Conservation (phyloP, 2,797 vertebrate genomes). For the Dicrostonyx torquatus region DNA sequence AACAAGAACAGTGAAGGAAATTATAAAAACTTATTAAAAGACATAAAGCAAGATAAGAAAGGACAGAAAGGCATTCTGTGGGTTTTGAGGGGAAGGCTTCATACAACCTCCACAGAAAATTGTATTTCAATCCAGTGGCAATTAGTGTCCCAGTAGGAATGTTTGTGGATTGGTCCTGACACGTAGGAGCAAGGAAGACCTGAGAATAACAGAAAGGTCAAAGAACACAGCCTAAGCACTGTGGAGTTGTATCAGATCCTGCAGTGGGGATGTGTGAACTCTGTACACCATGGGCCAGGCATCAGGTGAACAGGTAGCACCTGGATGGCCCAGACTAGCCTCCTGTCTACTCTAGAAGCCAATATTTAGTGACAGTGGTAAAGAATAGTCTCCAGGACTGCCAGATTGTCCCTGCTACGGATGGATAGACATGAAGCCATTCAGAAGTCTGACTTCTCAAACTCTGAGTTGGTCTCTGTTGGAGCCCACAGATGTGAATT, state of each 20-base stretch:
- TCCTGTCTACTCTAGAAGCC: not conserved
- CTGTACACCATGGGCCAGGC: too few species aligned
- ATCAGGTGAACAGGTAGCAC: not conserved
- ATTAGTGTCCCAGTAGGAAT: not conserved
- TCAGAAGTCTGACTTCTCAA: rapidly evolving
- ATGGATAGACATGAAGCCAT: not conserved
- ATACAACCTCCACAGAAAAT: not conserved
- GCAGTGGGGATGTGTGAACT: rapidly evolving
- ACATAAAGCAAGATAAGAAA: not conserved
- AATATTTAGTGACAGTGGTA: not conserved
- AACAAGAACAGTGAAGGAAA: not conserved
- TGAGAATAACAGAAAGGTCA: not conserved
- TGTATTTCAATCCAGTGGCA: not conserved
- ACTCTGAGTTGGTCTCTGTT: not conserved
- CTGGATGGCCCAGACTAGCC: not conserved
- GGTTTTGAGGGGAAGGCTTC: not conserved
- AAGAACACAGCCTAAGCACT: not conserved
- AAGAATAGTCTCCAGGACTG: not conserved
- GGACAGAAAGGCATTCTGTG: not conserved
- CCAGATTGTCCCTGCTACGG: not conserved
- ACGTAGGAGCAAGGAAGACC: too few species aligned
- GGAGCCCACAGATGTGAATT: too few species aligned
- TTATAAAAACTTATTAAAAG: not conserved
- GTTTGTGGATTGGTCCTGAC: not conserved
- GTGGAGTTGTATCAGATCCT: rapidly evolving